Percentiles rank a stretch among this genome's conserved stretches.
Evolutionary conservation across 2,888 invertebrate genomes (phyloP).

Genomic region (Hyposoter dolosus): DNA sequence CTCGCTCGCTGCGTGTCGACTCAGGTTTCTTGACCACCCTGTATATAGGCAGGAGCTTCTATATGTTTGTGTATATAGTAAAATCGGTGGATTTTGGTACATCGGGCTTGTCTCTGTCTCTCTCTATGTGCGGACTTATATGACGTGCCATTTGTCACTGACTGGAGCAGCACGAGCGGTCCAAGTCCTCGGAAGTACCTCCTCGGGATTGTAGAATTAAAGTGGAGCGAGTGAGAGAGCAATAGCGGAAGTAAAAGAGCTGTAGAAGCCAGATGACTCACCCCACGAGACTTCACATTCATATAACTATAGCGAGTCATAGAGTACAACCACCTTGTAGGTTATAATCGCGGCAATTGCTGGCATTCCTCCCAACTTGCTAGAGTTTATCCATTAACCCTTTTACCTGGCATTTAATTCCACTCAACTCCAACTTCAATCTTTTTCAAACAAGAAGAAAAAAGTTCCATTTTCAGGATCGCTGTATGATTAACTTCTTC

Average conservation of each 20-base stretch:
- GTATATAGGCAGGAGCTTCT: not conserved
- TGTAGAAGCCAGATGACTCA: conserved; percentile 66
- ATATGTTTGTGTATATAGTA: conserved; percentile 18
- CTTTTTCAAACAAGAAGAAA: conserved; percentile 3
- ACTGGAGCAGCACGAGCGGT: conserved; percentile 75
- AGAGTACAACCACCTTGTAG: conserved; percentile 34
- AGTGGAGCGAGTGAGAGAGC: conserved; percentile 68
- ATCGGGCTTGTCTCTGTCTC: conserved; percentile 10
- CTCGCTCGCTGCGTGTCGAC: not conserved
- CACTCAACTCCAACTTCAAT: conserved; percentile 17
- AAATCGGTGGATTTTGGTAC: conserved; percentile 52
- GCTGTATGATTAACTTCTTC: not conserved
- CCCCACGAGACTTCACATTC: conserved; percentile 23
- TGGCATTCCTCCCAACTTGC: conserved; percentile 50
- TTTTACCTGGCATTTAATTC: conserved; percentile 45
- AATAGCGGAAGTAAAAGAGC: conserved; percentile 40
- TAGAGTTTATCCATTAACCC: conserved; percentile 57
- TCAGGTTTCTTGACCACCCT: not conserved
- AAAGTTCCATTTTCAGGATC: not conserved
- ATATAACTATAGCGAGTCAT: conserved; percentile 19
- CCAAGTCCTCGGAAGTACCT: conserved; percentile 74
- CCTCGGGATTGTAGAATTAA: conserved; percentile 65
- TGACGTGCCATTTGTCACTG: conserved; percentile 78
- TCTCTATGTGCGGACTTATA: conserved; percentile 38
- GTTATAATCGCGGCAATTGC: conserved; percentile 42